A percentile compares a stretch with the other conserved stretches of the same genome.
Conservation (phyloP, 2,888 invertebrate genomes). For the Euplagia quadripunctaria region DNA sequence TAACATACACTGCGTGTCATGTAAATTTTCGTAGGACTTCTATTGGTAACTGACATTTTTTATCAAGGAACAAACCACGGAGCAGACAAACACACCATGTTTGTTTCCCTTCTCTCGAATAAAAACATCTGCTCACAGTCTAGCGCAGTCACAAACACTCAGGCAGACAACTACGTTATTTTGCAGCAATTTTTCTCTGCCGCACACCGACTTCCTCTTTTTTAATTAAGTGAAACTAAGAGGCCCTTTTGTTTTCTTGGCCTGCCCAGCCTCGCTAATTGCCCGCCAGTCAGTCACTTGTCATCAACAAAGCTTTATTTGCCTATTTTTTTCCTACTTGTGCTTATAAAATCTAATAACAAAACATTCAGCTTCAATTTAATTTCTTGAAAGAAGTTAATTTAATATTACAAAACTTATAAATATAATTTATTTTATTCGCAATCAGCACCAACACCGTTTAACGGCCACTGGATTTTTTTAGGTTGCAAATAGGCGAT, state of each 20-base stretch:
- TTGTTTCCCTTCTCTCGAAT: conserved; percentile 15
- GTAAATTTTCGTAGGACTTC: too few relatives aligned
- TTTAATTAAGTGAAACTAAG: conserved; percentile 83
- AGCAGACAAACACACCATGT: not conserved
- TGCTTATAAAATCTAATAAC: conserved; percentile 58
- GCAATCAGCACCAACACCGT: not conserved
- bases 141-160: conserved; percentile 24
- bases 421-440: not conserved
- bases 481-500: too few relatives aligned
- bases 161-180: conserved; percentile 43
- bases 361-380: conserved; percentile 31
- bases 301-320: conserved; percentile 75
- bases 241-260: conserved; percentile 73
- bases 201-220: conserved; percentile 65
- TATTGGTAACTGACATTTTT: not conserved
- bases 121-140: conserved; percentile 28
- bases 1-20: too few relatives aligned
- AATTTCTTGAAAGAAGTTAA: conserved; percentile 13
- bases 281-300: conserved; percentile 82
- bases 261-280: conserved; percentile 72
- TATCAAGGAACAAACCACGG: not conserved
- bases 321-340: conserved; percentile 68
- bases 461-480: too few relatives aligned
- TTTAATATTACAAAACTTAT: not conserved
- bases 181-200: conserved; percentile 66